phyloP scores from a whole-genome alignment of 2,888 invertebrate genomes.

The Mesochorus sp. region DNA sequence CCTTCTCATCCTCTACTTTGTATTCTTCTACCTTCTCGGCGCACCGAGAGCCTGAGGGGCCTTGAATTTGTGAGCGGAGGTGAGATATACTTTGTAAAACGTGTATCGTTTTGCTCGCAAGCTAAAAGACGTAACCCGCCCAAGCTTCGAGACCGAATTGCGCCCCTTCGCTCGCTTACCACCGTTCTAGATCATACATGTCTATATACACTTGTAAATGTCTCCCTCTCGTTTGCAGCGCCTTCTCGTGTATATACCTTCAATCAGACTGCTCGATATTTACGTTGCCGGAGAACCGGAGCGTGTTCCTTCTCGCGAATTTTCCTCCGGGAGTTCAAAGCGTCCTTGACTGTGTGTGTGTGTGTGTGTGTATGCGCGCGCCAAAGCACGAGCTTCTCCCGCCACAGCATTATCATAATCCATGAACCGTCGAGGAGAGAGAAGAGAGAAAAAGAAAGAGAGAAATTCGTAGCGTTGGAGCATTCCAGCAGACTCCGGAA shows the following conservation, averaged over 20 bases:
- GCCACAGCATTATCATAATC: conserved; percentile 75
- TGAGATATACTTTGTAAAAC: neutral
- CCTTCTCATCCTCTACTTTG: conserved; percentile 49
- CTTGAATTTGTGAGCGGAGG: neutral
- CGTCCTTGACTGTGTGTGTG: conserved; percentile 61
- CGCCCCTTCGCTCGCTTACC: neutral
- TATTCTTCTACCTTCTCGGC: conserved; percentile 32
- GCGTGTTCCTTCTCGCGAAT: conserved; percentile 66
- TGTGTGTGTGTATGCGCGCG: no score
- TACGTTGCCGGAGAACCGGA: conserved; percentile 63
- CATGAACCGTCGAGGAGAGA: conserved; percentile 51
- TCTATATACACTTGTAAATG: neutral
- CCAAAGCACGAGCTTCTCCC: neutral
- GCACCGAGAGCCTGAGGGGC: conserved; percentile 4
- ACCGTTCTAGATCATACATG: neutral
- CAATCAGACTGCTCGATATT: conserved; percentile 77
- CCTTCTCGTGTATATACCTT: conserved; percentile 58
- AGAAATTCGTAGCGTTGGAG: neutral
- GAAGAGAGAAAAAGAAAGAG: neutral
- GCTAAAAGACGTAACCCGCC: neutral
- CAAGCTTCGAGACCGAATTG: neutral
- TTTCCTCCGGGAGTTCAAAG: conserved; percentile 72
- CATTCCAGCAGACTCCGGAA: neutral
- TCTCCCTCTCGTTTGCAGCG: conserved; percentile 2
- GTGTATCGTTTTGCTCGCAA: neutral